A percentile compares a stretch with the other conserved stretches of the same genome.
Conservation (phyloP, 2,113 vertebrate species). For the Leptodactylus fuscus region DNA sequence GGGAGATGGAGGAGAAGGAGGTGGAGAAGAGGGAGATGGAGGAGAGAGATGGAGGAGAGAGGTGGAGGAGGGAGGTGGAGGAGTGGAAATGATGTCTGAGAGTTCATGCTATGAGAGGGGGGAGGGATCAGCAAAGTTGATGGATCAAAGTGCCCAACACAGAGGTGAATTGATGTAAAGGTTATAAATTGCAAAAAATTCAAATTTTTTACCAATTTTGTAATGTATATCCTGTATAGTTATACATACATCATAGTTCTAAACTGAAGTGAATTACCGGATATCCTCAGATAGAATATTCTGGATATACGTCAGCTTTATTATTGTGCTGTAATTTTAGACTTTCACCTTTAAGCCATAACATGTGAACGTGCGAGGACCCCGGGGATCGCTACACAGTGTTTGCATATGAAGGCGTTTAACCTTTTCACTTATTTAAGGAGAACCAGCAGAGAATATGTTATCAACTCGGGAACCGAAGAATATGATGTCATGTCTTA, state of each 20-base stretch:
- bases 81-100: too few relatives aligned
- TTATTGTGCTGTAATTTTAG: not conserved
- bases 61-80: too few relatives aligned
- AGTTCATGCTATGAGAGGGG: too few relatives aligned
- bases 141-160: too few relatives aligned
- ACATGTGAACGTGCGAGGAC: not conserved
- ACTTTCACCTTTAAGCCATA: not conserved
- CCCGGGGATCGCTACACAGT: not conserved
- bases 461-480: not conserved
- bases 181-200: not conserved
- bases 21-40: too few relatives aligned
- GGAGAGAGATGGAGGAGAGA: too few relatives aligned
- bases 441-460: not conserved
- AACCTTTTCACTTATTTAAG: slow-evolving; percentile 22
- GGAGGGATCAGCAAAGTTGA: too few relatives aligned
- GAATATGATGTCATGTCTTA: not conserved
- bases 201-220: not conserved
- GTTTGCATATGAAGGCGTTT: slow-evolving; percentile 7
- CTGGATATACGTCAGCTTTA: not conserved
- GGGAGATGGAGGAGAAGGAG: too few relatives aligned
- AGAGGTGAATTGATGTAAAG: not conserved
- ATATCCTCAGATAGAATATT: not conserved
- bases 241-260: not conserved
- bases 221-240: not conserved
- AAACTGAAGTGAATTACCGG: not conserved